These are phyloP conservation scores for Drosophila carrolli DNA, from an alignment of 1,140 invertebrate genomes.

Conservation along the genomic window DNA sequence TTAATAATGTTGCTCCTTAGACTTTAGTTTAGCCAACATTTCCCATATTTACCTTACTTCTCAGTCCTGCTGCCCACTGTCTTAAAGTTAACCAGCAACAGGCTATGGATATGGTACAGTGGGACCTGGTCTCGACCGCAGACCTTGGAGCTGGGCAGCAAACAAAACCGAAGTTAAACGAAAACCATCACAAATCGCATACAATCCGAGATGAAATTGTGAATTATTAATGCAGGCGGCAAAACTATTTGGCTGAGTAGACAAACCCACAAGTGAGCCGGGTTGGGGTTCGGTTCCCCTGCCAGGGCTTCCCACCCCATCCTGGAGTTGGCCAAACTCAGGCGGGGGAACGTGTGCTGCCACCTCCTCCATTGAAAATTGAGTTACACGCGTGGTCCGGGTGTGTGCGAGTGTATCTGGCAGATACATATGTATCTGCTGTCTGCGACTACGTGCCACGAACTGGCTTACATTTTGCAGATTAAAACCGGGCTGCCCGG, in stretches of 20 bases:
- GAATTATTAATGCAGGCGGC: conserved; percentile 83
- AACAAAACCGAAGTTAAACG: conserved; percentile 59
- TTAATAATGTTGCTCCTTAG: not conserved
- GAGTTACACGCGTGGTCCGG: conserved; percentile 72
- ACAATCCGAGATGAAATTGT: conserved; percentile 84
- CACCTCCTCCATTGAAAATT: conserved; percentile 75
- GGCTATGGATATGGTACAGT: conserved; percentile 19
- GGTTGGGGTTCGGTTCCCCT: conserved; percentile 11
- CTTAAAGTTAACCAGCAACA: conserved; percentile 54
- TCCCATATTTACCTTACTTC: not conserved
- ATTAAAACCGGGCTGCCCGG: conserved; percentile 64
- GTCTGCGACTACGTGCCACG: conserved; percentile 47
- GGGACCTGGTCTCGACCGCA: conserved; percentile 26
- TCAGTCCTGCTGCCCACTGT: conserved; percentile 9
- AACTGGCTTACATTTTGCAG: conserved; percentile 63
- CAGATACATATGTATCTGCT: conserved; percentile 50
- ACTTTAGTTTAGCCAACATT: not conserved
- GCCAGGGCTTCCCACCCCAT: not conserved
- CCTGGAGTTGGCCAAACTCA: not conserved
- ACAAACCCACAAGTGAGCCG: conserved; percentile 65
- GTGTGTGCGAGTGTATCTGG: conserved; percentile 39
- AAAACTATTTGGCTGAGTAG: conserved; percentile 80
- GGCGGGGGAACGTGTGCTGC: conserved; percentile 53
- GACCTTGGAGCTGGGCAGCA: conserved; percentile 34
- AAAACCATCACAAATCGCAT: conserved; percentile 83